phyloP scores from a whole-genome alignment of 2,797 vertebrate genomes.

The Fringilla coelebs region DNA sequence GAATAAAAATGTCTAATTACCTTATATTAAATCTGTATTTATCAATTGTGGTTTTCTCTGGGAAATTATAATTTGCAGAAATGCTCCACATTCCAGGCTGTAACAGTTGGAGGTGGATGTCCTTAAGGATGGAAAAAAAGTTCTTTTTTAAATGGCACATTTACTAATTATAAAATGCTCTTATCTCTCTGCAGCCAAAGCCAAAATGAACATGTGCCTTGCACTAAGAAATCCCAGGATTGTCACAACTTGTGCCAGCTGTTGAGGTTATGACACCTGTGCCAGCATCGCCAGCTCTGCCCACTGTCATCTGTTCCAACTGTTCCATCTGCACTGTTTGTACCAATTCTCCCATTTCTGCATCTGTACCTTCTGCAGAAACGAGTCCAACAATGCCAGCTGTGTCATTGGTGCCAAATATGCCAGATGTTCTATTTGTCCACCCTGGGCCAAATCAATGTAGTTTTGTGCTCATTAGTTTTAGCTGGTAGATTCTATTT shows the following conservation, averaged over 20 bases:
- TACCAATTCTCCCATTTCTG: constrained; percentile 93
- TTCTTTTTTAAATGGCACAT: constrained; percentile 87
- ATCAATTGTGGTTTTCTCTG: constrained; percentile 77
- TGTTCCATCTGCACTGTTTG: constrained; percentile 96
- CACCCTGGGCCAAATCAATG: constrained; percentile 96
- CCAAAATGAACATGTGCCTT: constrained; percentile 99
- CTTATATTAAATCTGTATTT: constrained; percentile 79
- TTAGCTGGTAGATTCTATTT: constrained; percentile 89
- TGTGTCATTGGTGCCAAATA: constrained; percentile 94
- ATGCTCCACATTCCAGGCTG: constrained; percentile 76
- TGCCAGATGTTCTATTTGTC: constrained; percentile 99
- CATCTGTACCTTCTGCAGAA: constrained; percentile 98
- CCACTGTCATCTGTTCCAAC: constrained; percentile 98
- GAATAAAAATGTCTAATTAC: constrained; percentile 77
- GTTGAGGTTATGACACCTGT: constrained; percentile 99
- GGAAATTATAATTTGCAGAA: constrained; percentile 80
- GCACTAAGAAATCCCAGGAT: constrained; percentile 99
- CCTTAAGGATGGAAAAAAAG: constrained; percentile 81
- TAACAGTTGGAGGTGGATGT: constrained; percentile 84
- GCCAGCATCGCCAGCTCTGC: constrained; percentile 95
- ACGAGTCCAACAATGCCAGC: constrained; percentile 93
- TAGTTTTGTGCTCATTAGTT: constrained; percentile 96
- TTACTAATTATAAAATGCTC: constrained; percentile 87
- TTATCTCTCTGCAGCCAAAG: constrained; percentile 89
- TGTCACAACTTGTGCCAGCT: constrained; percentile 99